phyloP scores from a whole-genome alignment of 2,113 vertebrate genomes.

The Neopipo cinnamomea region DNA sequence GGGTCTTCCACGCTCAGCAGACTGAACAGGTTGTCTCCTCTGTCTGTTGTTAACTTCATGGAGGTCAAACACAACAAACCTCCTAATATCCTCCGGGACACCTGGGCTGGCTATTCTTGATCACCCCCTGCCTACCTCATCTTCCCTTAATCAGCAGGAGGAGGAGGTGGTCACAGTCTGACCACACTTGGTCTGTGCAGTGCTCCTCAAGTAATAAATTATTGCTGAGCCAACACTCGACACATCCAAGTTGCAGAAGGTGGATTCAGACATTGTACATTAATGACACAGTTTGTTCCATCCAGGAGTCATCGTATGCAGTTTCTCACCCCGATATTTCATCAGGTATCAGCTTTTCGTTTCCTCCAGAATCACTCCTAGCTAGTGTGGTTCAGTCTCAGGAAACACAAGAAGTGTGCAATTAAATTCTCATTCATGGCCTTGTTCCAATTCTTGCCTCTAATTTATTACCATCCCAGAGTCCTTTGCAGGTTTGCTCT shows the following conservation, averaged over 20 bases:
- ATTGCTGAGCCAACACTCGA: background rate
- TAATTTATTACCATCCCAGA: background rate
- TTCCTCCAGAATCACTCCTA: background rate
- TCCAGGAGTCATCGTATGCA: rapidly evolving
- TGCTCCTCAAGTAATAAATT: background rate
- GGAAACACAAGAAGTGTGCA: background rate
- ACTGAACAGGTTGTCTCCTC: background rate
- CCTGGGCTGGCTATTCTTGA: background rate
- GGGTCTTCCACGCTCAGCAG: background rate
- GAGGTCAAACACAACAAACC: background rate
- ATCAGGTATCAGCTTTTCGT: background rate
- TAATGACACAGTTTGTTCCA: background rate
- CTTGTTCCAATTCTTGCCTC: background rate
- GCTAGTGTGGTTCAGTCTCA: background rate
- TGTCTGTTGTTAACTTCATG: rapidly evolving
- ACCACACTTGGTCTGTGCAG: background rate
- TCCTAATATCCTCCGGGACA: background rate
- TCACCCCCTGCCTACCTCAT: background rate
- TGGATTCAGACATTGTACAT: rapidly evolving
- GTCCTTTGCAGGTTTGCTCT: background rate
- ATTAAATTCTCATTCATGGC: background rate
- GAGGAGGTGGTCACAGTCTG: background rate
- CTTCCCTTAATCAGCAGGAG: background rate
- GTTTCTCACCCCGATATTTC: background rate
- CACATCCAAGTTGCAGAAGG: background rate